Percentiles rank a stretch among this genome's conserved stretches.
Evolutionary conservation across 2,888 invertebrate species (phyloP).

Genomic region (Mylabris sibirica): DNA sequence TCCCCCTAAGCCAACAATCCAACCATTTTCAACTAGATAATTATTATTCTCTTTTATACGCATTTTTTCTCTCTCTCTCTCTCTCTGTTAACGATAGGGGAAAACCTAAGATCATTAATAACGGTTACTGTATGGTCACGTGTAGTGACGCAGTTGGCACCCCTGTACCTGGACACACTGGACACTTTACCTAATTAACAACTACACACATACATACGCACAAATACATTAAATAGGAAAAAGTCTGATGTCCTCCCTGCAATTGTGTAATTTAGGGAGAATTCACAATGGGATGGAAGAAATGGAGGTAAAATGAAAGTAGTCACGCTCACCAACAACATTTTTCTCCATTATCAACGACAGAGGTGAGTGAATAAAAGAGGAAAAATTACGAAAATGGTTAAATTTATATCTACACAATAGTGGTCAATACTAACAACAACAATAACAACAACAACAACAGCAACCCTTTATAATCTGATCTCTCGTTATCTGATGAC

Average conservation of each 20-base stretch:
- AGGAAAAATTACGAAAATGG: not conserved
- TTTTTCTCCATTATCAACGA: slow-evolving; percentile 35
- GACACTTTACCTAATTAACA: slow-evolving; percentile 39
- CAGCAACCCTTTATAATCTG: slow-evolving; percentile 5
- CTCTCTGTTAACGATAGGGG: not conserved
- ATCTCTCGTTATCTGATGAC: not conserved
- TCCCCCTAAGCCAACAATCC: not conserved
- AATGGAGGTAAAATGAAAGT: slow-evolving; percentile 30
- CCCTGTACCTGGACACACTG: slow-evolving; percentile 35
- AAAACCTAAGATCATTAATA: slow-evolving; percentile 32
- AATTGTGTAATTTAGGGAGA: not conserved
- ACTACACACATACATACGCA: slow-evolving; percentile 26
- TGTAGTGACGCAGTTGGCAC: slow-evolving; percentile 37
- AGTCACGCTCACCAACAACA: slow-evolving; percentile 36
- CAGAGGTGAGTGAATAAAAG: not conserved
- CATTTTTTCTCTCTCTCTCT: not conserved
- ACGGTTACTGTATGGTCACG: slow-evolving; percentile 32
- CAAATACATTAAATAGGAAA: not conserved
- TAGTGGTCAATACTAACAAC: not conserved
- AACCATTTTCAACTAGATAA: not conserved
- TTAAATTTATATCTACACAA: not conserved
- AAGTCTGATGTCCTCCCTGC: slow-evolving; percentile 3
- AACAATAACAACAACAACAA: no score
- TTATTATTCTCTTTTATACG: not conserved
- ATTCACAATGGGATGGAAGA: not conserved